A percentile compares a stretch with the other conserved stretches of the same genome.
phyloP scores from a whole-genome alignment of 2,113 vertebrate genomes.

The Aegotheles bennettii region DNA sequence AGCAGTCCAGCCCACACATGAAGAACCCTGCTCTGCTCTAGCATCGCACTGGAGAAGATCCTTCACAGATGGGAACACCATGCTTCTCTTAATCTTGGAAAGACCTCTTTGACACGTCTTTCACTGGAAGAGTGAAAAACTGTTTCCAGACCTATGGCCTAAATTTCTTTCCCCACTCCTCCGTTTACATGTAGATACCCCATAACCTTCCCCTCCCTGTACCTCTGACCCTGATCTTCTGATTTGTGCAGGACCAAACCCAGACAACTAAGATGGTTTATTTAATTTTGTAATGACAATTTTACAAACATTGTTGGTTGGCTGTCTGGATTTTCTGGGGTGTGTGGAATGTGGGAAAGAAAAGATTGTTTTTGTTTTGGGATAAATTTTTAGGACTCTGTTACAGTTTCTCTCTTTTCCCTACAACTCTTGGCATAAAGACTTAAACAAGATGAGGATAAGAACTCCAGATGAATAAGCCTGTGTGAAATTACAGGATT shows the following conservation, averaged over 20 bases:
- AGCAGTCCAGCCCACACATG: neutral
- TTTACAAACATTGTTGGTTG: neutral
- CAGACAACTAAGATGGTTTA: neutral
- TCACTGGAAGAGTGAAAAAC: neutral
- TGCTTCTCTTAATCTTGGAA: neutral
- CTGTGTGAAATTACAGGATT: neutral
- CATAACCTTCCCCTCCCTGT: neutral
- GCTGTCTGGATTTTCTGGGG: neutral
- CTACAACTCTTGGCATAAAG: constrained; percentile 26
- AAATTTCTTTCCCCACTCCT: neutral
- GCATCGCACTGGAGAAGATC: neutral
- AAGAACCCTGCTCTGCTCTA: neutral
- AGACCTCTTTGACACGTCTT: neutral
- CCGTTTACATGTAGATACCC: neutral
- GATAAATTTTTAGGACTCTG: neutral
- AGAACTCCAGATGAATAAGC: constrained; percentile 1
- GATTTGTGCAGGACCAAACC: neutral
- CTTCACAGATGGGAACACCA: neutral
- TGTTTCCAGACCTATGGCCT: neutral
- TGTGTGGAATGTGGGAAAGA: neutral
- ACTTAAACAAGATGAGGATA: constrained; percentile 15
- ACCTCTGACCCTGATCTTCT: neutral
- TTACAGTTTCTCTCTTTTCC: constrained; percentile 10
- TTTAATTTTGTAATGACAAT: neutral
- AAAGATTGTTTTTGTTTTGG: neutral